Conservation (phyloP, 2,888 invertebrate genomes). For the Leptinotarsa tumamoca region DNA sequence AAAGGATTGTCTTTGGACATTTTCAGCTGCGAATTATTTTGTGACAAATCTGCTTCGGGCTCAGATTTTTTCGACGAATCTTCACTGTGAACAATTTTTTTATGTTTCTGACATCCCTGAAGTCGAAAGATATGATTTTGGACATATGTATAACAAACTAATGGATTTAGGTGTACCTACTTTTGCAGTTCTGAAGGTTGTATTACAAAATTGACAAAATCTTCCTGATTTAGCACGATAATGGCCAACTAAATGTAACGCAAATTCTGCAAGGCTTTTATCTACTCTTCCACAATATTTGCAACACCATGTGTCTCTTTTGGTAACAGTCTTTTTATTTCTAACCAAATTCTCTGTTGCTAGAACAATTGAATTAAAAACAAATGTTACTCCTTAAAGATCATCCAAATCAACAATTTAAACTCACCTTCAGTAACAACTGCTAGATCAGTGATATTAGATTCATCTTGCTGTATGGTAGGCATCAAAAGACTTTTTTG, state of each 20-base stretch:
- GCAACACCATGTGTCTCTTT: conserved; percentile 65
- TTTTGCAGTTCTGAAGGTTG: conserved; percentile 52
- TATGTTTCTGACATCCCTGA: conserved; percentile 47
- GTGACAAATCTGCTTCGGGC: conserved; percentile 7
- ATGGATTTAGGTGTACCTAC: conserved; percentile 41
- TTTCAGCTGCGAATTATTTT: conserved; percentile 7
- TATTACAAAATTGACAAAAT: conserved; percentile 58
- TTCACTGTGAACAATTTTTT: conserved; percentile 49
- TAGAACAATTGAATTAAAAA: neutral
- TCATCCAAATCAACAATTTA: neutral
- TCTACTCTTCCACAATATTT: conserved; percentile 65
- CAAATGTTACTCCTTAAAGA: neutral
- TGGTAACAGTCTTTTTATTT: conserved; percentile 59
- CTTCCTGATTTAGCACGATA: conserved; percentile 58
- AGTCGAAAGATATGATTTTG: conserved; percentile 12
- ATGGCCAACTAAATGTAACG: conserved; percentile 65
- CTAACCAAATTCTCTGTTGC: conserved; percentile 49
- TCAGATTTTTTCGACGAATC: neutral
- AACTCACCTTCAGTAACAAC: neutral
- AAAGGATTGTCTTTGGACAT: conserved; percentile 49
- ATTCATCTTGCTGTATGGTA: conserved; percentile 15
- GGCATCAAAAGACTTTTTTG: conserved; percentile 51
- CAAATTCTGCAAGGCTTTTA: conserved; percentile 63
- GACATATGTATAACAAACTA: neutral
- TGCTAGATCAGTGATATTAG: neutral